Evolutionary conservation across 2,113 vertebrate species (phyloP), one percentile per base, ranked within the genome.

Genomic region (Brachionichthys hirsutus): DNA sequence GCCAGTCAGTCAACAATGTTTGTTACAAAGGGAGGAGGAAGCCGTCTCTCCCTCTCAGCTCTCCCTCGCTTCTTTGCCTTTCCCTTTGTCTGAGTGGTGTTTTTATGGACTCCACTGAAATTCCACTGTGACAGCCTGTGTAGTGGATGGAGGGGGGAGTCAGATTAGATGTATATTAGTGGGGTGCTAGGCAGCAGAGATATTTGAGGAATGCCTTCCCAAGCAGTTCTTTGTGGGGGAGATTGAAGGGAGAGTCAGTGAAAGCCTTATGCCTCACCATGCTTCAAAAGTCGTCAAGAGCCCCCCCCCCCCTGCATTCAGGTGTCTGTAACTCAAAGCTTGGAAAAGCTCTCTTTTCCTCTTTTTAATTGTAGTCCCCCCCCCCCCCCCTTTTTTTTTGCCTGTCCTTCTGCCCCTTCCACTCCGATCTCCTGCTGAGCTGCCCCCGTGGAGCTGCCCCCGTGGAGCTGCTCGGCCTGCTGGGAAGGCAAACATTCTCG

Each of bases 171-270:
- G 77, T 52, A 70, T 62, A 53, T 62, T 42, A 51, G 70, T 16
- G 66, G 54, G 60, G 67, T 78, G 69, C 51, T 19, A 72, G 36
- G 78, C 22, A 38, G 54, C 34, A 2, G 48, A 82, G 78, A 75
- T 81, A 85, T 90, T 85, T 65, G 58, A 81, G 68, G 87, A 92
- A 92, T 89, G 82, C 73, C 62, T 63, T 57, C 64, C 85, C n/a
- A 67, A 84, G 59, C 58, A 49, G 49, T 41, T 67, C 73, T 81
- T 85, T 86, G 84, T 86, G 83, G 15, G 53, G 35, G 44, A 54
- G 75, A 59, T 56, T 0, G 42, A 67, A 22, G 18, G 38, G 49
- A 75, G 41, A 70, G 75, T 68, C 65, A 47, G 65, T 13, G 3
- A 78, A 68, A 42, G 65, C 60, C 69, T 66, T 56, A 67, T 16